Conservation (phyloP, 1,140 invertebrate species). For the Tetramorium simillimum region DNA sequence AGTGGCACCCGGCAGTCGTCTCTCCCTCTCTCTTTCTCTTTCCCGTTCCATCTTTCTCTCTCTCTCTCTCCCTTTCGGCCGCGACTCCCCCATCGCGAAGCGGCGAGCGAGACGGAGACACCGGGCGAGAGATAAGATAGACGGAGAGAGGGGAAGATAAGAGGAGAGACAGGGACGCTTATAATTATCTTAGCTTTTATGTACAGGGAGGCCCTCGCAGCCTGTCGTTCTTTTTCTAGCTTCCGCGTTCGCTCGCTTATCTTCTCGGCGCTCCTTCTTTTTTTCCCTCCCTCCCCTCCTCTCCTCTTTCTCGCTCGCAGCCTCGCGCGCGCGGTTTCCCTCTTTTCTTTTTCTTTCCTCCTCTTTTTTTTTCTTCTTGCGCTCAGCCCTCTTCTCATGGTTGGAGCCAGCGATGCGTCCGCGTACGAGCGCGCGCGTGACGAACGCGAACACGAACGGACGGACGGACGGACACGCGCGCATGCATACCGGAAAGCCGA, state of each 20-base stretch:
- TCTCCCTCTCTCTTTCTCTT: constrained; percentile 48
- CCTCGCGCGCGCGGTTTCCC: background rate
- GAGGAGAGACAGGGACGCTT: constrained; percentile 54
- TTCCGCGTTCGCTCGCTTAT: constrained; percentile 33
- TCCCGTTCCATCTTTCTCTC: background rate
- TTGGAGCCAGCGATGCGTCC: constrained; percentile 26
- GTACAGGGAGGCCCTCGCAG: constrained; percentile 19
- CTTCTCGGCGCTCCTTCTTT: background rate
- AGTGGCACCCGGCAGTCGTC: constrained; percentile 66
- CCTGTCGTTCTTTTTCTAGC: constrained; percentile 8
- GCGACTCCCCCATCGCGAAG: constrained; percentile 62
- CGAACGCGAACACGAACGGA: constrained; percentile 40
- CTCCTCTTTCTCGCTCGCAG: background rate
- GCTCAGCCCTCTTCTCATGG: constrained; percentile 24
- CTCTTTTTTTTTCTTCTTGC: background rate
- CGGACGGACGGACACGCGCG: constrained; percentile 28
- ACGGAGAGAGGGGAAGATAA: constrained; percentile 16
- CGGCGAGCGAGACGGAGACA: constrained; percentile 40
- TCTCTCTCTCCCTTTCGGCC: constrained; percentile 24
- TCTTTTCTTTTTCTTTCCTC: background rate
- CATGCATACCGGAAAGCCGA: constrained; percentile 66
- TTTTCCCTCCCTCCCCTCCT: background rate
- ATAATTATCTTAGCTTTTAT: constrained; percentile 69
- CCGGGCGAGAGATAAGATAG: background rate
- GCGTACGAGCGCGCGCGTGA: constrained; percentile 20